Conservation (phyloP, 2,888 invertebrate genomes). For the Sericinus montela region DNA sequence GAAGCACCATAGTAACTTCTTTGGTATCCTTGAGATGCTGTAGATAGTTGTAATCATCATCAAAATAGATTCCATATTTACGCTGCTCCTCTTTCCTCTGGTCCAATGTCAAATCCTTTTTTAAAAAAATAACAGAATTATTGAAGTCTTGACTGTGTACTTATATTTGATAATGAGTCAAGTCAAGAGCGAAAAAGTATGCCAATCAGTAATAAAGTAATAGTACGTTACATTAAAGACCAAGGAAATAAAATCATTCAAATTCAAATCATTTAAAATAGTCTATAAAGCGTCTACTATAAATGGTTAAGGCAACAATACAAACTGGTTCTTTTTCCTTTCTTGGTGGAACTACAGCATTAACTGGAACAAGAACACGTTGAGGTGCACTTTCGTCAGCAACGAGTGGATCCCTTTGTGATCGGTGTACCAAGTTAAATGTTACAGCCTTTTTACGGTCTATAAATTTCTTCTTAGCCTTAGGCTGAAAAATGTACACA, state of each 20-base stretch:
- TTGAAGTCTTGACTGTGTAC: too few relatives aligned
- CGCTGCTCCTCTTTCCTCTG: constrained; percentile 84
- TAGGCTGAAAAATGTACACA: constrained; percentile 79
- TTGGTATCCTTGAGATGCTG: constrained; percentile 89
- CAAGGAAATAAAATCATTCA: too few relatives aligned
- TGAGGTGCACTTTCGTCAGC: constrained; percentile 95
- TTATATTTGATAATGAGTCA: too few relatives aligned
- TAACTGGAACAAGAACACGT: constrained; percentile 86
- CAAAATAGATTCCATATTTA: constrained; percentile 95
- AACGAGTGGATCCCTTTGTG: constrained; percentile 94
- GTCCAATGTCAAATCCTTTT: constrained; percentile 54
- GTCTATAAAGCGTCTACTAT: too few relatives aligned
- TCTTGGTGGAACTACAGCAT: constrained; percentile 58
- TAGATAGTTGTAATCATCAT: constrained; percentile 97
- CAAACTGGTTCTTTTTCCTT: constrained; percentile 65
- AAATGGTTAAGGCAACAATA: constrained; percentile 18
- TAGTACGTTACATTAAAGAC: too few relatives aligned
- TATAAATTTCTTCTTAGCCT: constrained; percentile 90
- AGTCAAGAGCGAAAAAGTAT: too few relatives aligned
- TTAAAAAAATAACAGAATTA: too few relatives aligned
- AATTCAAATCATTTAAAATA: too few relatives aligned
- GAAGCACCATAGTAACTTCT: constrained; percentile 77
- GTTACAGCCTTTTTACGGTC: constrained; percentile 94
- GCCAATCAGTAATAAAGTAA: too few relatives aligned
- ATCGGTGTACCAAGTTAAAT: constrained; percentile 95